These are phyloP conservation scores for Drosophila suzukii DNA, from an alignment of 1,140 invertebrate genomes.

Conservation along the genomic window DNA sequence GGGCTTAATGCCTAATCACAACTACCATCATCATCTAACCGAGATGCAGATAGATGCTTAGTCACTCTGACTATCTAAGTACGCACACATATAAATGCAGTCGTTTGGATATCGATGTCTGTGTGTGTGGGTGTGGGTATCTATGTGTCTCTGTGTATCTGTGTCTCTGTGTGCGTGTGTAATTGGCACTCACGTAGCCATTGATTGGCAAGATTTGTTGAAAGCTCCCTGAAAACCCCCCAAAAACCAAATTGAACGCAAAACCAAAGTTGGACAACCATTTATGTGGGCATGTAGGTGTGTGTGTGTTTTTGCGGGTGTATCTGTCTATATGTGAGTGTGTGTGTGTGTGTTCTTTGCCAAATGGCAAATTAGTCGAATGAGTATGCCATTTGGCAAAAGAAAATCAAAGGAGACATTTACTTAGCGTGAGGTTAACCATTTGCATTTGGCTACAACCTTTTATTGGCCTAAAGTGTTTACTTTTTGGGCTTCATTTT, in stretches of 20 bases:
- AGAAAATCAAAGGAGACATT: conserved; percentile 20
- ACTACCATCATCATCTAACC: conserved; percentile 21
- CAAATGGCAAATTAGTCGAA: conserved; percentile 41
- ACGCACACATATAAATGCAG: conserved; percentile 31
- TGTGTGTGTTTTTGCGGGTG: not conserved
- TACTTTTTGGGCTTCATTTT: not conserved
- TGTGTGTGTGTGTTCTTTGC: conserved; percentile 18
- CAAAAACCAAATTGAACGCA: conserved; percentile 55
- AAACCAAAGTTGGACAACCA: conserved; percentile 57
- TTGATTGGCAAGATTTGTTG: conserved; percentile 71
- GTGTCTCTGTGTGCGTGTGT: conserved; percentile 29
- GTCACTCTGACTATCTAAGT: conserved; percentile 31
- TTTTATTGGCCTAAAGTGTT: conserved; percentile 13
- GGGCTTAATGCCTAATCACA: conserved; percentile 60
- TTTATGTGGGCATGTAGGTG: conserved; percentile 21
- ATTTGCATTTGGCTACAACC: conserved; percentile 8
- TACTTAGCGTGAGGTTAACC: conserved; percentile 13
- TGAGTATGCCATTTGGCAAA: conserved; percentile 33
- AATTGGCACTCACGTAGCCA: conserved; percentile 69
- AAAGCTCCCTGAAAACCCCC: conserved; percentile 47
- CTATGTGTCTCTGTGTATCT: not conserved
- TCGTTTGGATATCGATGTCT: conserved; percentile 4
- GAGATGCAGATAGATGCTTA: conserved; percentile 25
- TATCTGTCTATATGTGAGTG: not conserved
- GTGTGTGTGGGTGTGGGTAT: conserved; percentile 1